Evolutionary conservation across 1,140 invertebrate genomes (phyloP).

Genomic region (Temnothorax nylanderi): DNA sequence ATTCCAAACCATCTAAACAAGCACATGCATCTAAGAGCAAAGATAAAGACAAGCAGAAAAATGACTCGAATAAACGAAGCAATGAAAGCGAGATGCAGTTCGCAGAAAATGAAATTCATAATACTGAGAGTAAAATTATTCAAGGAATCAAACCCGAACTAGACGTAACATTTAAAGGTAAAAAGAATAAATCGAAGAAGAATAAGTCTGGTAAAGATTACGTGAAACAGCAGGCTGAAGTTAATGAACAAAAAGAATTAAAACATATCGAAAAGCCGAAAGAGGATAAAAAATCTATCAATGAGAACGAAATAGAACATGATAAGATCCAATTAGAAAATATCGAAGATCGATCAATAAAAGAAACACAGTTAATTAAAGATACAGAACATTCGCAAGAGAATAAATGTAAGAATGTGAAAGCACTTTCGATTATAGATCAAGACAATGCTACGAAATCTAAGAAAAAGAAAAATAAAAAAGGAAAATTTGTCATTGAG

Average conservation of each 20-base stretch:
- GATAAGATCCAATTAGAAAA: background rate
- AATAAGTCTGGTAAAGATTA: slow-evolving; percentile 40
- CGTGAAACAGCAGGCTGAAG: background rate
- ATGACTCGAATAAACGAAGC: slow-evolving; percentile 2
- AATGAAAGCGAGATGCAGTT: background rate
- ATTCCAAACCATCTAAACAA: slow-evolving; percentile 9
- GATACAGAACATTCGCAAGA: slow-evolving; percentile 4
- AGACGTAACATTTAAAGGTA: background rate
- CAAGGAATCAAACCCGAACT: slow-evolving; percentile 25
- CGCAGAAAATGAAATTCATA: background rate
- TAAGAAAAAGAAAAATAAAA: slow-evolving; percentile 62
- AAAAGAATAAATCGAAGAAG: slow-evolving; percentile 54
- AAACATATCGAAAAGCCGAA: background rate
- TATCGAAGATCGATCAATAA: background rate
- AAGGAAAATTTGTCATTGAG: slow-evolving; percentile 13
- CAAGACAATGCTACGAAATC: slow-evolving; percentile 1
- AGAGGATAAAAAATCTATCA: background rate
- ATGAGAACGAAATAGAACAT: background rate
- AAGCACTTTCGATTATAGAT: background rate
- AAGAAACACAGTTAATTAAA: background rate
- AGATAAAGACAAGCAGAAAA: slow-evolving; percentile 17
- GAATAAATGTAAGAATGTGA: background rate
- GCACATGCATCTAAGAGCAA: background rate
- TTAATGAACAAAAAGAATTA: background rate
- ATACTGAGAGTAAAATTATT: slow-evolving; percentile 6